Base-by-base conservation (phyloP, 2,797 vertebrate species). In the Lepilemur ruficaudatus region DNA sequence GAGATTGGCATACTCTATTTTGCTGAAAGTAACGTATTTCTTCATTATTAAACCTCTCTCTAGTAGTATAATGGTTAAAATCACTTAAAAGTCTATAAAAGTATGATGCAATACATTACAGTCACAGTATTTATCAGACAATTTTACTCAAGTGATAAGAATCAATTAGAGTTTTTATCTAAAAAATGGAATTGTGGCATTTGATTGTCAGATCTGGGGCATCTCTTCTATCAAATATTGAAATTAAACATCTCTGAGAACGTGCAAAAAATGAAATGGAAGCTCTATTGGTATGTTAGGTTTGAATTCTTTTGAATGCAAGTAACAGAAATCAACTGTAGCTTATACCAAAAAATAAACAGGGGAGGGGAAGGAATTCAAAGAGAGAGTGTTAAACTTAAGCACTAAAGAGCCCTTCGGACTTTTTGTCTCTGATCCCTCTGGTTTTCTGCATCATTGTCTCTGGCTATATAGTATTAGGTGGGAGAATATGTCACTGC, bases 121-220 rank as follows among this genome's bases (percentile, higher is more conserved):
- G 55, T 50, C 30, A 78, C 30, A 80, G 46, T 65, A 90, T 67
- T 69, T 69, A 82, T 73, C 41, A 90, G 5, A 69, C 7, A 59
- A 23, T 72, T 95, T 88, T 52, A 72, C 43, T 72, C 32, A 93
- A 90, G 48, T 63, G 11, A 84, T 43, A 12, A 83, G 28, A 95
- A 79, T 67, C 46, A 80, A 96, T 92, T 72, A 93, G 17, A 89
- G 20, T 55, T n/a, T 89, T 94, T 90, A 94, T 72, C 18, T 10
- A 59, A 46, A 95, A 94, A 92, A 28, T 15, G 43, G 12, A 82
- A 93, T 5, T 55, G 10, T 6, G 63, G 75, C 7, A 96, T 63
- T 84, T 59, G 48, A 75, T 3, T 30, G 46, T 81, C 9, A 79
- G 48, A 69, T 69, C 25, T 90, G 41, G 38, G 89, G 5, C 89